A percentile compares a stretch with the other conserved stretches of the same genome.
phyloP scores from a whole-genome alignment of 2,888 invertebrate species.

The Priocnemis perturbator region DNA sequence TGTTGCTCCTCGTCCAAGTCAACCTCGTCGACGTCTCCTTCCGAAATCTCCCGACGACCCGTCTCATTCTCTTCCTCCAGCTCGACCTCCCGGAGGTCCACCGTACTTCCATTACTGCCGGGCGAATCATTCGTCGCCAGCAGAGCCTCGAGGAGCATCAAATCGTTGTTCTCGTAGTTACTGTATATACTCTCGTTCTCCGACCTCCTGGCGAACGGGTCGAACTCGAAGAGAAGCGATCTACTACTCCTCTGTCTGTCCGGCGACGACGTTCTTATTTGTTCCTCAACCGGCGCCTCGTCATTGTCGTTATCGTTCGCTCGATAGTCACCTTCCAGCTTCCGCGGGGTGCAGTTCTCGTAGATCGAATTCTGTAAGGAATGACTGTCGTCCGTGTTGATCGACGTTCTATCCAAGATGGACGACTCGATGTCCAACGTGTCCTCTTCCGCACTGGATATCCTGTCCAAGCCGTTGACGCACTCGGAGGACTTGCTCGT shows the following conservation, averaged over 20 bases:
- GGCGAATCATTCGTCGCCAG: slow-evolving; percentile 84
- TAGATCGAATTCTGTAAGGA: slow-evolving; percentile 75
- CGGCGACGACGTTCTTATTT: slow-evolving; percentile 66
- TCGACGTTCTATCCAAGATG: slow-evolving; percentile 50
- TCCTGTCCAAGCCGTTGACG: slow-evolving; percentile 64
- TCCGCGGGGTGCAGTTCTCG: slow-evolving; percentile 73
- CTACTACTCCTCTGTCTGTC: slow-evolving; percentile 60
- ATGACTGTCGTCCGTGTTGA: slow-evolving; percentile 53
- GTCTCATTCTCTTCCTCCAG: slow-evolving; percentile 69
- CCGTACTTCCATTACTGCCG: slow-evolving; percentile 74
- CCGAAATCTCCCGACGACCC: slow-evolving; percentile 71
- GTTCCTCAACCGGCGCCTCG: not conserved
- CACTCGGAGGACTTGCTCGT: slow-evolving; percentile 43
- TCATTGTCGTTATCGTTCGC: not conserved
- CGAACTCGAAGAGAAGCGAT: slow-evolving; percentile 66
- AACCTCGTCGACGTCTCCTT: slow-evolving; percentile 72
- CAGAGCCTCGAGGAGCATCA: slow-evolving; percentile 81
- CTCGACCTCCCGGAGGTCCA: slow-evolving; percentile 74
- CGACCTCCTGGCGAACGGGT: slow-evolving; percentile 59
- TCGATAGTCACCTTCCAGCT: slow-evolving; percentile 41
- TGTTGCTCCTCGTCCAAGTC: slow-evolving; percentile 26
- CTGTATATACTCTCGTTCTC: slow-evolving; percentile 59
- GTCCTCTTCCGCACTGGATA: slow-evolving; percentile 63
- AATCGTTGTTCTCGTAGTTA: slow-evolving; percentile 78
- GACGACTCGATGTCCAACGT: slow-evolving; percentile 46